A percentile compares a stretch with the other conserved stretches of the same genome.
Conservation (phyloP, 2,888 invertebrate genomes). For the Ellobium chinense region DNA sequence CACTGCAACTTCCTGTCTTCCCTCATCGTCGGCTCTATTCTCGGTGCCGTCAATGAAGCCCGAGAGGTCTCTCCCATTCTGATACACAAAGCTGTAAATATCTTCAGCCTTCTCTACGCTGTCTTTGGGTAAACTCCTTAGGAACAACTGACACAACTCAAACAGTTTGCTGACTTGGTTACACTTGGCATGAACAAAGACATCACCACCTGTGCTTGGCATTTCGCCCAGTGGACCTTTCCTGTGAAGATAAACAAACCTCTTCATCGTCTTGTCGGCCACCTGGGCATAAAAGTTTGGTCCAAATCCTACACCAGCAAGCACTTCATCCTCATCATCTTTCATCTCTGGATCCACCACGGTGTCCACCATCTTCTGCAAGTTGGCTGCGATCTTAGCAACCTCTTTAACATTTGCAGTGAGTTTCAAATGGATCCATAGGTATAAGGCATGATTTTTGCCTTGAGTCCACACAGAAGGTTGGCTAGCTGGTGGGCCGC, state of each 20-base stretch:
- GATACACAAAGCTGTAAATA: slow-evolving; percentile 77
- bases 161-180: slow-evolving; percentile 75
- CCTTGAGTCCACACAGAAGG: slow-evolving; percentile 70
- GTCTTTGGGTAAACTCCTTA: slow-evolving; percentile 69
- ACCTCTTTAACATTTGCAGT: slow-evolving; percentile 72
- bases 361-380: slow-evolving; percentile 74
- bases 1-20: slow-evolving; percentile 73
- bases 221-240: slow-evolving; percentile 76
- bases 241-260: slow-evolving; percentile 70
- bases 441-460: slow-evolving; percentile 77
- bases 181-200: slow-evolving; percentile 78
- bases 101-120: slow-evolving; percentile 74
- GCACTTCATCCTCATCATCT: slow-evolving; percentile 75
- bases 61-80: slow-evolving; percentile 76
- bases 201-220: slow-evolving; percentile 77
- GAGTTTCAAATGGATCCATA: slow-evolving; percentile 75
- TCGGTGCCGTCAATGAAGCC: slow-evolving; percentile 79
- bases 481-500: slow-evolving; percentile 41
- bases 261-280: slow-evolving; percentile 62
- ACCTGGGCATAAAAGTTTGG: slow-evolving; percentile 75
- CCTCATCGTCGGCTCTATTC: slow-evolving; percentile 77
- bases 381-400: slow-evolving; percentile 67
- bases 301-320: slow-evolving; percentile 79
- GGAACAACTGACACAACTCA: slow-evolving; percentile 72
- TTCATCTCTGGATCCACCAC: slow-evolving; percentile 71